Conservation (phyloP, 2,113 vertebrate genomes). For the Catagonus wagneri region DNA sequence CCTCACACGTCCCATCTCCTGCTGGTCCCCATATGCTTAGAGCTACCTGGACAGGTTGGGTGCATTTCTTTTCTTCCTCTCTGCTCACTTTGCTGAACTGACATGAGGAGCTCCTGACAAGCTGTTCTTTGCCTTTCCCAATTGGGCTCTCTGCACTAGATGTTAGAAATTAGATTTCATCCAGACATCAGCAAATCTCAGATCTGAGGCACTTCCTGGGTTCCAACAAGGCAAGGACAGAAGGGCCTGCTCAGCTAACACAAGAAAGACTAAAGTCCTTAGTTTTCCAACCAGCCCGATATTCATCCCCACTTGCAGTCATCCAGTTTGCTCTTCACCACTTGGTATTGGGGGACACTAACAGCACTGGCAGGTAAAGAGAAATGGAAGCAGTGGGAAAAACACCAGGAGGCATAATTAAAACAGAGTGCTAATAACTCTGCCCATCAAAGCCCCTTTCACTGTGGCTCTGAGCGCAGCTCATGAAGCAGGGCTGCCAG, state of each 20-base stretch:
- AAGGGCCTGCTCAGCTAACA: background rate
- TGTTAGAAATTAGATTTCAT: background rate
- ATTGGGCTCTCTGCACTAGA: background rate
- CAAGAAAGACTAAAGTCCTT: constrained; percentile 34
- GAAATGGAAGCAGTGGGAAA: constrained; percentile 54
- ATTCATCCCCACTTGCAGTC: constrained; percentile 40
- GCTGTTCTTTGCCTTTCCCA: background rate
- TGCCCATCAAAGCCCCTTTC: constrained; percentile 63
- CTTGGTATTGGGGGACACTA: constrained; percentile 64
- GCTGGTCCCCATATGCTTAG: background rate
- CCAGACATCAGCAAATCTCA: background rate
- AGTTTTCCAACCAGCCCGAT: constrained; percentile 51
- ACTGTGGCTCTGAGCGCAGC: background rate
- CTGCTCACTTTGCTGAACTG: background rate
- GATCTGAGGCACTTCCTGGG: background rate
- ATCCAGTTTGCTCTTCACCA: constrained; percentile 63
- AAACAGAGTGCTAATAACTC: constrained; percentile 68
- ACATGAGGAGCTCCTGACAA: background rate
- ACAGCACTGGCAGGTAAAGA: constrained; percentile 64
- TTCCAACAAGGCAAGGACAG: background rate
- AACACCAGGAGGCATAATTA: constrained; percentile 73
- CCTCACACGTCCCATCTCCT: background rate
- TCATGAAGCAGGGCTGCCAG: constrained; percentile 57
- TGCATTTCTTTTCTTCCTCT: background rate
- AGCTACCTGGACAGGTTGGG: background rate